Percentiles rank a stretch among this genome's conserved stretches.
These are phyloP conservation scores for Scolopax bukidnonensis DNA, from an alignment of 2,797 vertebrate species.

Conservation along the genomic window DNA sequence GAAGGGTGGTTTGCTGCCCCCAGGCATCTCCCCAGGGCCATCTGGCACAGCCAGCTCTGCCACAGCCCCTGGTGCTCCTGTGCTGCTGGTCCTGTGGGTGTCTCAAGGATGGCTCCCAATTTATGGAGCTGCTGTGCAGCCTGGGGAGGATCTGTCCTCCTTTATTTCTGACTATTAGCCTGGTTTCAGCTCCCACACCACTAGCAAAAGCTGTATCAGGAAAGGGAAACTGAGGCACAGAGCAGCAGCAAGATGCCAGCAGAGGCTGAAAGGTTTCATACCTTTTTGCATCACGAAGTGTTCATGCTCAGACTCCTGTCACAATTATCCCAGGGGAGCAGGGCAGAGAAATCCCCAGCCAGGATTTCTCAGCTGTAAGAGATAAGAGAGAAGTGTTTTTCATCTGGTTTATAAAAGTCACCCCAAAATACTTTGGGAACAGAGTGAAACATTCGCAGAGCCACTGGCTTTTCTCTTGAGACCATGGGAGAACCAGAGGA, in stretches of 20 bases:
- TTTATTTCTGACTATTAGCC: background rate
- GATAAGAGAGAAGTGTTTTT: background rate
- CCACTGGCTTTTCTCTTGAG: background rate
- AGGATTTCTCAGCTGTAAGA: background rate
- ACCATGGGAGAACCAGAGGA: fast-evolving
- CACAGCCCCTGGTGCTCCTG: background rate
- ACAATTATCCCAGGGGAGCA: fast-evolving
- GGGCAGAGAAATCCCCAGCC: background rate
- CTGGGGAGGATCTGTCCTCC: background rate
- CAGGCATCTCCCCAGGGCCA: background rate
- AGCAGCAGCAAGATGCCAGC: background rate
- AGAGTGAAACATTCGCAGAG: fast-evolving
- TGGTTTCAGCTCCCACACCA: background rate
- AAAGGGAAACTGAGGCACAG: background rate
- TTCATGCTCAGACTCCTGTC: background rate
- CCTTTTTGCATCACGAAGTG: background rate
- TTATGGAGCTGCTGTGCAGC: background rate
- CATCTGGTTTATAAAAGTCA: background rate
- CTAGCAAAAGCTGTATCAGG: background rate
- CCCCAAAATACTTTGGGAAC: background rate
- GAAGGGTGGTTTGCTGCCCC: background rate
- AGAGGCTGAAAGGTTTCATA: background rate
- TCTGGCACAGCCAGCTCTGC: fast-evolving
- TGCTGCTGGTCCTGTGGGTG: fast-evolving
- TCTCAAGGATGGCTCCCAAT: background rate